Evolutionary conservation across 2,113 vertebrate species (phyloP), one percentile per base, ranked within the genome.

Genomic region (Corythoichthys haematopterus): DNA sequence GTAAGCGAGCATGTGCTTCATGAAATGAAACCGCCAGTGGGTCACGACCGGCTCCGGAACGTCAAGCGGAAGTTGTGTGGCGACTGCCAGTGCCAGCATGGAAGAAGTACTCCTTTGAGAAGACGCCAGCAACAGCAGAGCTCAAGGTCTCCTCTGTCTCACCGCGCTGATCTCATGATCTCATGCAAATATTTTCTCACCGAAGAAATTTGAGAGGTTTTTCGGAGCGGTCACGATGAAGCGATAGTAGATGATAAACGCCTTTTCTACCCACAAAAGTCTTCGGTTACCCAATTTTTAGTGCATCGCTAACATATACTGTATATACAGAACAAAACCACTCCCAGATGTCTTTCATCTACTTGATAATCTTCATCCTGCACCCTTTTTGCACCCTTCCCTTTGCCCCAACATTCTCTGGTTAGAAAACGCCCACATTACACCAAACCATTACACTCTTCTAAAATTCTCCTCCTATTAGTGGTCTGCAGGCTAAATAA

Each of bases 61-160:
- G 50, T n/a, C 50, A 81, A 55, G 76, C 68, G 70, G 81, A 84
- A 78, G 80, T 82, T 68, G 63, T 62, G 72, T 20, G 64, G 68
- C 79, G 80, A 61, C 72, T 72, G 78, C 79, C 69, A 74, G 72
- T 46, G 72, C 69, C 75, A 20, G 72, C 64, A n/a, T 58, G 84
- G 80, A 70, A 69, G 20, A 79, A 72, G 72, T 70, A 77, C 78
- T 78, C 71, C 85, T 91, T 88, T 91, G 84, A 91, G 83, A 80
- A 75, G 69, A 58, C 48, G 85, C 90, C 91, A 92, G 88, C 60
- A 81, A 80, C 77, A 88, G 87, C 88, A 87, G 52, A 71, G 68
- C 73, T 86, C 78, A 88, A 87, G 79, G 79, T 55, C 75, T 69
- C 64, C 85, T 77, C 78, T 88, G 85, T 87, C 78, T 71, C 67